Conservation (phyloP, 2,797 vertebrate genomes). For the Phaenicophaeus curvirostris region DNA sequence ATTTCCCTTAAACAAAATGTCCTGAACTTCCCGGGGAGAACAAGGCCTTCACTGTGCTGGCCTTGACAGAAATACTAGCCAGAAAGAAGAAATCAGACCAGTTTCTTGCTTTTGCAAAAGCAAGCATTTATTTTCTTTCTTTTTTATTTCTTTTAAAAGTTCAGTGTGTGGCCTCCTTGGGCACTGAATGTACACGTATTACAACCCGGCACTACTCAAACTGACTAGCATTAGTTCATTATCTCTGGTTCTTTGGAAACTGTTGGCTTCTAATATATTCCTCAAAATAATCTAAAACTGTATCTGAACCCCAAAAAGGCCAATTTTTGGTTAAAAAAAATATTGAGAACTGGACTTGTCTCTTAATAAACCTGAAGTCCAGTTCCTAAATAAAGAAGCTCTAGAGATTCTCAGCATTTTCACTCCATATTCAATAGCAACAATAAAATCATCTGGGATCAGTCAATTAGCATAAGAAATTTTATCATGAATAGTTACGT, state of each 20-base stretch:
- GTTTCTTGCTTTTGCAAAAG: constrained; percentile 26
- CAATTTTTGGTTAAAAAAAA: background rate
- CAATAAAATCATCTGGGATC: background rate
- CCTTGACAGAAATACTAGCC: constrained; percentile 37
- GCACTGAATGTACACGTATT: background rate
- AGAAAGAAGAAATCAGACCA: constrained; percentile 8
- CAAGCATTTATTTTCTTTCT: background rate
- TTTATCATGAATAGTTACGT: background rate
- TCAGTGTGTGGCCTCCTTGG: background rate
- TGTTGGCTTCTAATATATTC: background rate
- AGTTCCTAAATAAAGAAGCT: background rate
- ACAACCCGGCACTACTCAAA: background rate
- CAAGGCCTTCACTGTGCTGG: constrained; percentile 70
- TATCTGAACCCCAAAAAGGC: background rate
- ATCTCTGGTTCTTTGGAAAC: background rate
- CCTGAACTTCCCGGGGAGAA: constrained; percentile 63
- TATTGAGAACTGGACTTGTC: background rate
- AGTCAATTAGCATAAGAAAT: background rate
- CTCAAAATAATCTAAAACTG: background rate
- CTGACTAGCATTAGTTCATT: background rate
- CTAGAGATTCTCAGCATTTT: background rate
- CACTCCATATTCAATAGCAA: background rate
- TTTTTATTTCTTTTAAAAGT: background rate
- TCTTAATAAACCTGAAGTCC: background rate
- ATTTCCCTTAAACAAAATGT: constrained; percentile 48